A percentile compares a stretch with the other conserved stretches of the same genome.
Evolutionary conservation across 2,113 vertebrate genomes (phyloP).

Genomic region (Benitochromis conjunctus): DNA sequence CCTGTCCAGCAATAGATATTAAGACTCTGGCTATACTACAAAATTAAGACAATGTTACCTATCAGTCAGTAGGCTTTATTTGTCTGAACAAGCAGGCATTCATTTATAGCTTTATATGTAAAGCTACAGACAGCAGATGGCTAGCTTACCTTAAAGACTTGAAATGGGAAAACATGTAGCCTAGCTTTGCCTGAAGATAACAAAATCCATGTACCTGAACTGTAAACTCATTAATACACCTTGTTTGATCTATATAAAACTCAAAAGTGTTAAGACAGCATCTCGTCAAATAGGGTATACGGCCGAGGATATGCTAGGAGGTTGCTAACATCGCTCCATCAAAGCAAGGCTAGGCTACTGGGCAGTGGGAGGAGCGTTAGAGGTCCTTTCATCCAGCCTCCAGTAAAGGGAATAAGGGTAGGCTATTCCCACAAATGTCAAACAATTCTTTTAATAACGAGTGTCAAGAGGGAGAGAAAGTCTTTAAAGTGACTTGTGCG

Average conservation of each 20-base stretch:
- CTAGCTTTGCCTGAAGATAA: neutral
- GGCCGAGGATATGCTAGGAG: neutral
- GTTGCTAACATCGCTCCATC: neutral
- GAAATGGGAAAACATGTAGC: neutral
- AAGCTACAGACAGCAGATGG: neutral
- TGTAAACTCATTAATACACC: neutral
- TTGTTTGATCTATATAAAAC: neutral
- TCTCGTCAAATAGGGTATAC: neutral
- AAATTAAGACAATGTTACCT: neutral
- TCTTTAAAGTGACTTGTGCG: constrained; percentile 29
- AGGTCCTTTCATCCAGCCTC: neutral
- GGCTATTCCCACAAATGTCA: neutral
- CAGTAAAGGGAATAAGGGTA: neutral
- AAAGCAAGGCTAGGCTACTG: neutral
- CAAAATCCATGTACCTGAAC: neutral
- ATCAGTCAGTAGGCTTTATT: neutral
- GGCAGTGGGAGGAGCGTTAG: neutral
- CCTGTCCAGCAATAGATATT: neutral
- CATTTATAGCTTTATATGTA: neutral
- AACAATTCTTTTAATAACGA: neutral
- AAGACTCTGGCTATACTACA: neutral
- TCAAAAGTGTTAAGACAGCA: neutral
- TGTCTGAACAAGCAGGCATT: neutral
- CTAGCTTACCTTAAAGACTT: neutral
- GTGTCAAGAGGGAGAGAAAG: neutral